Evolutionary conservation across 2,888 invertebrate genomes (phyloP), one percentile per base, ranked within the genome.

Genomic region (Epirrhoe tristata): DNA sequence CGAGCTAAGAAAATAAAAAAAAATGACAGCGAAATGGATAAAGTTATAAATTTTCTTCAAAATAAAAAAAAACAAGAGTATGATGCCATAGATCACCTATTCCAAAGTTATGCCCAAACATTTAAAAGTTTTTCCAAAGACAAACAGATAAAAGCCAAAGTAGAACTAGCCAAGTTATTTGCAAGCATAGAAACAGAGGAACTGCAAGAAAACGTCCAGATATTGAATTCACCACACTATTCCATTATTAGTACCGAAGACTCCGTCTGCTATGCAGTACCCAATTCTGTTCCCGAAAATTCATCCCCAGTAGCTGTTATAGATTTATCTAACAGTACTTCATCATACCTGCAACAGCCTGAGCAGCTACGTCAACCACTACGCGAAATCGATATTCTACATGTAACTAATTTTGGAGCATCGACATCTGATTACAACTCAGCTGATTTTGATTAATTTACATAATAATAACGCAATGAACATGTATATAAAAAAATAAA

Each of bases 91-190:
- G 64, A 65, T 39, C 59, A 59, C 36, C 39, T 65, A 36, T 58
- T 62, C 50, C 55, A 55, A 63, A 67, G 69, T 59, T 69, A 69
- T 63, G 66, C 63, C 17, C 60, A 52, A 52, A 52, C 59, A 10
- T 67, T 63, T 59, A 63, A 67, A 60, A 53, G 39, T 43, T 60
- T 60, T 60, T 58, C 64, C 14, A 58, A 58, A 64, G 5, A 64
- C 1, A 64, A 64, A 0, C 64, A 59, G 17, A 53, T 64, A 53
- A 58, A 24, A 46, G 50, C 32, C 34, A 64, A 64, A 53, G 24
- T 64, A 46, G 64, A 64, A 58, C 54, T 64, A 8, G 64, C 64
- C 16, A 58, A 64, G 46, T 32, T 64, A 48, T 64, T 64, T 48
- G 64, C 64, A 53, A 58, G 48, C 54, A 53, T 58, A 53, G 64